Base-by-base conservation (phyloP, 2,888 invertebrate species). In the Ametastegia equiseti region DNA sequence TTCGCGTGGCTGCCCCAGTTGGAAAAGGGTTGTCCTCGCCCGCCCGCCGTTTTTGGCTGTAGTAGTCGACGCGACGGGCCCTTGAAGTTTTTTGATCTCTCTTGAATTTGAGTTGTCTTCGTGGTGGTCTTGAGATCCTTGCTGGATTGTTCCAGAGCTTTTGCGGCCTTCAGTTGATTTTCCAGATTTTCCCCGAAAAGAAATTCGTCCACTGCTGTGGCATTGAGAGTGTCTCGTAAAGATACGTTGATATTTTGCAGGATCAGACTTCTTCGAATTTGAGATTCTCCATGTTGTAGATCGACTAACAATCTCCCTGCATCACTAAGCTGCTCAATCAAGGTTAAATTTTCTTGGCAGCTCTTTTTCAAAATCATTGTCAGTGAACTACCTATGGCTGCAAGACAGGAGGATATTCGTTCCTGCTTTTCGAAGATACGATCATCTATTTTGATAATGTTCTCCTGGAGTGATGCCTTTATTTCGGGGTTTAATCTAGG, bases 401-500 rank as follows among this genome's bases (percentile, higher is more conserved):
- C 67, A 0, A 84, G 27, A 13, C 71, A 30, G 19, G 81, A 79
- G 9, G 80, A 33, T 15, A 83, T 75, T 1, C 79, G 54, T 0
- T 36, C 54, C 23, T 83, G 81, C 36, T 83, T 83, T 27, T 82
- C 83, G 3, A 81, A 23, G 45, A 83, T 83, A 0, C 83, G 69
- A 3, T 47, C 45, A 50, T 84, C 84, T 54, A 83, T 80, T 36
- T 81, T 82, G 2, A 73, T 15, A 30, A 83, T 69, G 1, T 80
- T 33, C 5, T 81, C 80, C 6, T 80, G 77, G 0, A 85, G n/a
- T 6, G 60, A 47, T 1, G 81, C 78, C 27, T 84, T 83, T 0
- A 82, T 57, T 75, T 82, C 81, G n/a, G 54, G 50, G 42, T 83
- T 85, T 1, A 83, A 63, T 63, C 83, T 83, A 0, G 83, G 81